These are phyloP conservation scores for Cantharis lateralis DNA, from an alignment of 2,888 invertebrate species.

Conservation along the genomic window DNA sequence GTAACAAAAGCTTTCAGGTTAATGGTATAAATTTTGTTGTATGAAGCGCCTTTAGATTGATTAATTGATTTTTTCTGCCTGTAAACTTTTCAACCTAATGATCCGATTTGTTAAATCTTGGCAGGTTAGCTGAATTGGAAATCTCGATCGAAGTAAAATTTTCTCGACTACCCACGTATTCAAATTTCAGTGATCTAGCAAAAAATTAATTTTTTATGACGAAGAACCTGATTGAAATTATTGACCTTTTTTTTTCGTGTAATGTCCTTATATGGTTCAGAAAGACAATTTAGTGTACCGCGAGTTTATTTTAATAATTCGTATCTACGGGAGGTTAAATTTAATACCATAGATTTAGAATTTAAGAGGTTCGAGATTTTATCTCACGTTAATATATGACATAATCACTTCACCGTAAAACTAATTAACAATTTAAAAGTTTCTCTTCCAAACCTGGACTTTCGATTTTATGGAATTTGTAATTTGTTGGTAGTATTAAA, in stretches of 20 bases:
- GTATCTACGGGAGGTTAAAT: not conserved
- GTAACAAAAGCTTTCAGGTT: not conserved
- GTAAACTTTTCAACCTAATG: not conserved
- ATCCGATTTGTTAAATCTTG: not conserved
- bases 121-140: not conserved
- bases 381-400: constrained; percentile 21
- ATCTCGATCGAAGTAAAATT: not conserved
- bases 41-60: not conserved
- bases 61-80: not conserved
- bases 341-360: constrained; percentile 6
- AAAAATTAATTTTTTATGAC: not conserved
- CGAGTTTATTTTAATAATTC: not conserved
- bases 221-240: not conserved
- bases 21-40: not conserved
- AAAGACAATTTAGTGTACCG: constrained; percentile 8
- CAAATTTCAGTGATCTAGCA: not conserved
- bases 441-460: constrained; percentile 7
- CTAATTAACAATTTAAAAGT: constrained; percentile 21
- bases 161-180: not conserved
- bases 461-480: not conserved
- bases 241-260: constrained; percentile 7
- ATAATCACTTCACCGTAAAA: constrained; percentile 24
- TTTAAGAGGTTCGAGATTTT: constrained; percentile 9
- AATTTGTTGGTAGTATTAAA: not conserved
- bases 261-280: constrained; percentile 5